Evolutionary conservation across 1,140 invertebrate genomes (phyloP), one percentile per base, ranked within the genome.

Genomic region (Hirudo medicinalis): DNA sequence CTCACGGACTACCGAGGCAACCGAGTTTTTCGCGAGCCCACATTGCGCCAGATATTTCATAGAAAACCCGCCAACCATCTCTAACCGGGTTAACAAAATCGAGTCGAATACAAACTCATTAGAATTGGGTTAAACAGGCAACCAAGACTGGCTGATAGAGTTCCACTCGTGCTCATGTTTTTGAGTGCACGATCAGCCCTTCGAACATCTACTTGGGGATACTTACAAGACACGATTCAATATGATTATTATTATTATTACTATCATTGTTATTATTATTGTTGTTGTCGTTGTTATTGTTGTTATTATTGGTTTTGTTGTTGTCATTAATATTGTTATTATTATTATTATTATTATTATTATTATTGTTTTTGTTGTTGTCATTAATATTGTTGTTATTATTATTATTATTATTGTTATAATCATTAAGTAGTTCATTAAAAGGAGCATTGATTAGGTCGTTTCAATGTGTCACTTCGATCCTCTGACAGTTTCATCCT

Each of bases 191-290:
- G 11, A 25, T 0, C 55, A 6, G 4, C 5, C 55, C 9, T 13
- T 63, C 22, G 11, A 13, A 32, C 9, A 13, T 13, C 29, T 63
- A n/a, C 22, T n/a, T 2, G 57, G 9, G 22, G 29, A 63, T 32
- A 25, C 5, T 57, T 57, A 57, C 20, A 57, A 57, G 54, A 57
- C 25, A n/a, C 54, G 54, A 2, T 57, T 25, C 54, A 13, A 63
- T 63, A 63, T 22, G 57, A 32, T 63, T 63, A 63, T n/a, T n/a
- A 63, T 60, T 15, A 15, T 60, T 60, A 60, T 60, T 15, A 60
- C 15, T 15, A 60, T 60, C 27, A 15, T 60, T 15, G 15, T 60
- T 15, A 6, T 60, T 15, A 15, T 25, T n/a, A 11, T 8, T 11
- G 57, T 63, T 11, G 57, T 63, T n/a, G 29, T 22, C 15, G 57